phyloP scores from a whole-genome alignment of 2,888 invertebrate species.

The Scaptomyza caliginosa region DNA sequence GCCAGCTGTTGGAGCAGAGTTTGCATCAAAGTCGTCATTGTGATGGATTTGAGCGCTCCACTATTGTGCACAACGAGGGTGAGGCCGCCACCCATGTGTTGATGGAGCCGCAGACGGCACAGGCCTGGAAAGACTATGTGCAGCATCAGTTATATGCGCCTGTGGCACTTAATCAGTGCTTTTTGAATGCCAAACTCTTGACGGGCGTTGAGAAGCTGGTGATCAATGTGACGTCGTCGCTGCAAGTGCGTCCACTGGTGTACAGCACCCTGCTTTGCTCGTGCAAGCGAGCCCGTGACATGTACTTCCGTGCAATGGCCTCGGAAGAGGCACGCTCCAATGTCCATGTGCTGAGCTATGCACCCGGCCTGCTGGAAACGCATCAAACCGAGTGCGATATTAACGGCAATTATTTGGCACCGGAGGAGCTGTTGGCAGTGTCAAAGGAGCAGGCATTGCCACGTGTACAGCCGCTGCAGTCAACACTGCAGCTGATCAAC shows the following conservation, averaged over 20 bases:
- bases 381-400: conserved; percentile 69
- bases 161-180: conserved; percentile 78
- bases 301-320: conserved; percentile 82
- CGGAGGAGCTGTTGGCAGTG: conserved; percentile 56
- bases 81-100: conserved; percentile 70
- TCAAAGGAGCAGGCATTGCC: conserved; percentile 47
- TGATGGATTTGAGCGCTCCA: conserved; percentile 66
- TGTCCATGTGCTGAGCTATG: conserved; percentile 78
- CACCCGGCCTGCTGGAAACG: conserved; percentile 73
- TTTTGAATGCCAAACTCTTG: conserved; percentile 56
- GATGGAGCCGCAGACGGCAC: conserved; percentile 72
- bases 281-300: conserved; percentile 80
- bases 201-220: conserved; percentile 64
- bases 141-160: conserved; percentile 72
- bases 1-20: conserved; percentile 51
- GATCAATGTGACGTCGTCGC: conserved; percentile 79
- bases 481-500: conserved; percentile 78
- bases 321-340: conserved; percentile 60
- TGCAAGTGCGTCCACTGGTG: conserved; percentile 73
- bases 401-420: conserved; percentile 74
- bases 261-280: conserved; percentile 77
- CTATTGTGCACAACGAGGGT: conserved; percentile 81
- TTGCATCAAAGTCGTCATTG: conserved; percentile 41
- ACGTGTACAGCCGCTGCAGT: conserved; percentile 68
- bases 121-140: conserved; percentile 72